Evolutionary conservation across 2,113 vertebrate species (phyloP).

Genomic region (Canis aureus): DNA sequence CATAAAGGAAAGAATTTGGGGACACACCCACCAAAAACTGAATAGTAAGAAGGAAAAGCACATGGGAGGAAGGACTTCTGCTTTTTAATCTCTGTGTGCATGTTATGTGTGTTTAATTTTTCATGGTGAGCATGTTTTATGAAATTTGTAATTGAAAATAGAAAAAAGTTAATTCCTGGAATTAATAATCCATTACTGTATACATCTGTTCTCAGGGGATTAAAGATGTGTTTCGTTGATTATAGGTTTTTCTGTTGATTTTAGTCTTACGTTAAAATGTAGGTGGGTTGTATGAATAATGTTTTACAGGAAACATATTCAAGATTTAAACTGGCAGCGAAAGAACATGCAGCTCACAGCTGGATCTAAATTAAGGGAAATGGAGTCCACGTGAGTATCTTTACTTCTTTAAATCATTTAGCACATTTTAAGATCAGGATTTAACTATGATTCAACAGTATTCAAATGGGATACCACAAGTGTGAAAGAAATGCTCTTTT

Average conservation of each 20-base stretch:
- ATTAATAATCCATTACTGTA: neutral
- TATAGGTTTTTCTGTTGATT: constrained; percentile 13
- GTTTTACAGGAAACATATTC: constrained; percentile 94
- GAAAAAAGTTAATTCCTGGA: constrained; percentile 11
- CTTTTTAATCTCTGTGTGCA: neutral
- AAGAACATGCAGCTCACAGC: constrained; percentile 98
- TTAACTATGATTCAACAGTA: neutral
- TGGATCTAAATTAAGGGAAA: constrained; percentile 96
- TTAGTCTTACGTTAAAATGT: constrained; percentile 3
- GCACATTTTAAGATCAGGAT: neutral
- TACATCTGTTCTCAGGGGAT: neutral
- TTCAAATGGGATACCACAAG: neutral
- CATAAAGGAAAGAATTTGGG: neutral
- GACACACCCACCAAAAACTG: neutral
- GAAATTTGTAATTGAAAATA: constrained; percentile 50
- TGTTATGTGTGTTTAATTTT: neutral
- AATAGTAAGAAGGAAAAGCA: neutral
- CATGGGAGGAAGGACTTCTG: neutral
- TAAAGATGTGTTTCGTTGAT: constrained; percentile 11
- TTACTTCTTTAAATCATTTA: neutral
- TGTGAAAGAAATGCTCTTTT: neutral
- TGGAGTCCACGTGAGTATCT: constrained; percentile 96
- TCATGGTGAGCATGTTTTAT: neutral
- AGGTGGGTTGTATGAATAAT: neutral
- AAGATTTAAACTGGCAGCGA: constrained; percentile 98